Base-by-base conservation (phyloP, 2,888 invertebrate species). In the Argyresthia albistria region DNA sequence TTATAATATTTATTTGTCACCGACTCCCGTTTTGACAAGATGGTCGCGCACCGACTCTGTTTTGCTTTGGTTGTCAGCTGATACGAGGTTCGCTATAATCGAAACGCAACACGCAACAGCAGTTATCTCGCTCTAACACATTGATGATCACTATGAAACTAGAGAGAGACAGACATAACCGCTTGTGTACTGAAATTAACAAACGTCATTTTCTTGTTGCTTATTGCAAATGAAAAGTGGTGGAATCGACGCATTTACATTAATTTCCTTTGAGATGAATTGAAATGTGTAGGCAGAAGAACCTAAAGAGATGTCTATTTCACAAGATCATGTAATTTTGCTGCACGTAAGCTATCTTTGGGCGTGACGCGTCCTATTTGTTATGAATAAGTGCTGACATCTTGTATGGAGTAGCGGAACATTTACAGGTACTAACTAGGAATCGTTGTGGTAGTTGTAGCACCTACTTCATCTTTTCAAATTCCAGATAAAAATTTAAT, bases 11-110 rank as follows among this genome's bases (percentile, higher is more conserved):
- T 84, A 82, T 86, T 86, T 81, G 83, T 79, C 80, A 77, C 81
- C 76, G 82, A 78, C 78, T 86, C 76, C 70, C 82, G 83, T 82
- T 88, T 87, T 88, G 88, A 88, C 88, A 88, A 88, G 88, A 88
- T 88, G 88, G 88, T 88, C 81, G 88, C 87, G 83, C 81, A 87
- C 88, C 87, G 86, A 88, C 88, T 25, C 25, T 88, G 88, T 88
- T 88, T 88, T 88, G 88, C 88, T 88, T 88, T 88, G 88, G 77
- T 84, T 88, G 88, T 88, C 88, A 88, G 88, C 88, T 88, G 88
- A 88, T 88, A 88, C 81, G 80, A 80, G 76, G 35, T 15, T 25
- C 9, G 79, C 74, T 80, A 64, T 68, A 67, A 61, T 80, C 70
- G 64, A 71, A 74, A 69, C 71, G 69, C 61, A 74, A 65, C 57